Base-by-base conservation (phyloP, 2,888 invertebrate genomes). In the Tipula helvola region DNA sequence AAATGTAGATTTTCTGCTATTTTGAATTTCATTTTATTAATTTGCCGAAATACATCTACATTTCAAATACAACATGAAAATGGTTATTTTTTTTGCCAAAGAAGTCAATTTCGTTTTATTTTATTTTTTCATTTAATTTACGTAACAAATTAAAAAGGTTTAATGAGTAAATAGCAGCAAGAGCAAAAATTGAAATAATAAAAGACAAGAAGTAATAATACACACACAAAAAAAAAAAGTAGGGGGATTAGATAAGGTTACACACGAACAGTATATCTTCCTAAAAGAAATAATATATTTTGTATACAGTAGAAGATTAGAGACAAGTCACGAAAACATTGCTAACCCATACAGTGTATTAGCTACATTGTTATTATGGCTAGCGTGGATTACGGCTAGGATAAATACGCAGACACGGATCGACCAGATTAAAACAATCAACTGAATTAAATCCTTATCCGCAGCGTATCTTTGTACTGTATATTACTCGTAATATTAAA, bases 81-180 rank as follows among this genome's bases (percentile, higher is more conserved):
- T 16, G 16, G 16, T 57, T 16, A 16, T 18, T 57, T n/a, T n/a
- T 71, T 8, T 71, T 71, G 28, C 71, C 28, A 71, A 28, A 28
- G 71, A 71, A 71, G 71, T 71, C 71, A 71, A 71, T 71, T 71
- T 71, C n/a, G 71, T 71, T 71, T 71, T 71, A 28, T 28, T 10
- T 71, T 71, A 28, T 71, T 18, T 71, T n/a, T 18, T 18, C 18
- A 18, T 71, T 71, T 71, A 71, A 71, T 71, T 71, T 71, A 71
- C 71, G 71, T 71, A 71, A 71, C 71, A 71, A 71, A 71, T 71
- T 71, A 71, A 71, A 71, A 71, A 71, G 71, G 71, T 71, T 71
- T 71, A 71, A 71, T 71, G 71, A 71, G 71, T 71, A 71, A 71
- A 71, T 71, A 71, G 71, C 71, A 71, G 71, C 71, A 71, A 71